A percentile compares a stretch with the other conserved stretches of the same genome.
These are phyloP conservation scores for Microtus obscurus DNA, from an alignment of 2,797 vertebrate genomes.

Conservation along the genomic window DNA sequence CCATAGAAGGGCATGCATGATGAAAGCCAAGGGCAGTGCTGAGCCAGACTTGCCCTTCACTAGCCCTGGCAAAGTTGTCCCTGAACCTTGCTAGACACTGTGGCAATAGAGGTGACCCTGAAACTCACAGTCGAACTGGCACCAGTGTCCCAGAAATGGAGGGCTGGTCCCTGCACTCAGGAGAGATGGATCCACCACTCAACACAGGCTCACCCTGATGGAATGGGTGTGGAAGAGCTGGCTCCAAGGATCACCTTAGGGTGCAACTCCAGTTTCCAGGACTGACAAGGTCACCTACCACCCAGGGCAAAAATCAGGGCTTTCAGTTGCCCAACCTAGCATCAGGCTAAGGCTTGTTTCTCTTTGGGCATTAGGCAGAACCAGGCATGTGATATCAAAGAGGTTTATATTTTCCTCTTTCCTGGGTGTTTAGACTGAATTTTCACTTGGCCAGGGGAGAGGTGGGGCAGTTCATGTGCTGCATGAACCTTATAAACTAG, in stretches of 20 bases:
- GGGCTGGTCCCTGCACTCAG: background rate
- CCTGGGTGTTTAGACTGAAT: too few relatives aligned
- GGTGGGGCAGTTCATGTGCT: too few relatives aligned
- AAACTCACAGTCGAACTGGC: background rate
- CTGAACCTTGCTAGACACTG: too few relatives aligned
- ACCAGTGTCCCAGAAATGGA: background rate
- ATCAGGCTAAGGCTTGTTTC: too few relatives aligned
- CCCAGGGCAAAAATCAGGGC: background rate
- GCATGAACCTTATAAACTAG: too few relatives aligned
- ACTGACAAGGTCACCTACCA: background rate
- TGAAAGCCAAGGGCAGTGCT: background rate
- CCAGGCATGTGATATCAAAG: too few relatives aligned
- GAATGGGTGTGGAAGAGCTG: background rate
- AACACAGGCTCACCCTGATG: background rate
- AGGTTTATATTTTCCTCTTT: too few relatives aligned
- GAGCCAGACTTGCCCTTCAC: background rate
- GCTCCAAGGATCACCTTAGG: background rate
- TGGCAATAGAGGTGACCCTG: background rate
- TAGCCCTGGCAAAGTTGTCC: background rate
- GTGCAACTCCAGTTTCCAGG: too few relatives aligned
- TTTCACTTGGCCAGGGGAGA: too few relatives aligned
- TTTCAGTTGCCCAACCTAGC: too few relatives aligned
- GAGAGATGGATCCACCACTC: background rate
- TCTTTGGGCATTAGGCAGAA: too few relatives aligned
- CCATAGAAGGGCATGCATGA: background rate